Evolutionary conservation across 1,140 invertebrate genomes (phyloP), one percentile per base, ranked within the genome.

Genomic region (Saccostrea cuccullata): DNA sequence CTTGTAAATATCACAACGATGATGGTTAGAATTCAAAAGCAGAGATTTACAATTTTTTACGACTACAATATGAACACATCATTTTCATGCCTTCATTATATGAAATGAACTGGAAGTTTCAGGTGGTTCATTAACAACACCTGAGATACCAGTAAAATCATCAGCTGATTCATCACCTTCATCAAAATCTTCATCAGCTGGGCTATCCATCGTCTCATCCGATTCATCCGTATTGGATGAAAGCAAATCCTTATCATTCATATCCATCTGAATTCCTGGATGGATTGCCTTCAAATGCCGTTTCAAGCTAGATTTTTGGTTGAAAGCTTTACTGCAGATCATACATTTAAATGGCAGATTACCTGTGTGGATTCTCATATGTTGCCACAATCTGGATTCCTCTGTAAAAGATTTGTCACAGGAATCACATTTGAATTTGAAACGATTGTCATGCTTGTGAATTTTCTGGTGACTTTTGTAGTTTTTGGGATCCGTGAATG

Each of bases 401-500:
- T 77, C 70, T 15, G 70, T 11, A 77, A 77, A 77, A 36, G 70
- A 77, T 36, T 77, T 77, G 70, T 77, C 70, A 77, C 82, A 85
- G 58, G 67, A 67, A 64, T 85, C 58, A 17, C 36, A 64, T 17
- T 40, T 58, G 26, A 77, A 77, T 77, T 56, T 77, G 17, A 82
- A 82, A 36, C 30, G 30, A 36, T 36, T 36, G 20, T 60, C 60
- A 85, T 97, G 97, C 0, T 98, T 98, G 94, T 99, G 98, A 9
- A 96, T 97, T 94, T 97, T 96, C 90, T 97, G 95, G 96, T 93
- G 97, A 96, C 96, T 97, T 97, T 94, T 97, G 96, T 96, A 97
- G 94, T 98, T 98, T 93, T 98, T 98, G 94, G 98, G 98, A 47
- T 97, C 96, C 84, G 98, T 98, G 94, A 99, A 98, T 94, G 97